phyloP scores from a whole-genome alignment of 2,888 invertebrate genomes.

The Aspidiotus destructor region DNA sequence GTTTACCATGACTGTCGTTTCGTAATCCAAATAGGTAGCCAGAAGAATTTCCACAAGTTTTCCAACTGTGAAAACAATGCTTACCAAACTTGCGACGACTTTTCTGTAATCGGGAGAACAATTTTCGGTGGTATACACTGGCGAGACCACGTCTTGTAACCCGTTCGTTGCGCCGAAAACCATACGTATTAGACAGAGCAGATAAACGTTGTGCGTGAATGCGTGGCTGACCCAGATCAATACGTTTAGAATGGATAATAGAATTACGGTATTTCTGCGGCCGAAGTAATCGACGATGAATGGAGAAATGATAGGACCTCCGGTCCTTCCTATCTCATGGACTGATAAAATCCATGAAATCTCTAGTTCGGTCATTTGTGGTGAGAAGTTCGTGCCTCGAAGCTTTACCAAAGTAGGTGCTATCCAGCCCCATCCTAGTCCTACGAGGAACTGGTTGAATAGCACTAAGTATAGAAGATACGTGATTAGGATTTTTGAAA shows the following conservation, averaged over 20 bases:
- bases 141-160: slow-evolving; percentile 35
- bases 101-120: not conserved
- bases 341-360: slow-evolving; percentile 23
- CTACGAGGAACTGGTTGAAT: not conserved
- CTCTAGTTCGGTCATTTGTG: not conserved
- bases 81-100: not conserved
- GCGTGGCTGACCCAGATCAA: not conserved
- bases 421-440: slow-evolving; percentile 6
- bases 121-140: slow-evolving; percentile 36
- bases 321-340: slow-evolving; percentile 14
- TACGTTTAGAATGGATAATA: not conserved
- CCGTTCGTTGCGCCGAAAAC: slow-evolving; percentile 37
- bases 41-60: slow-evolving; percentile 36
- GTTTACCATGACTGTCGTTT: slow-evolving; percentile 10
- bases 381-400: not conserved
- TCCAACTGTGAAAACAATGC: slow-evolving; percentile 5
- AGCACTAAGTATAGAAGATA: too few species aligned
- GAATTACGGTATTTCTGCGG: slow-evolving; percentile 1
- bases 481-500: too few species aligned
- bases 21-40: slow-evolving; percentile 35
- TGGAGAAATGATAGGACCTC: not conserved
- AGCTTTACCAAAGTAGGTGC: slow-evolving; percentile 10
- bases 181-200: slow-evolving; percentile 35
- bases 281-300: not conserved
- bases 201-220: not conserved